Conservation (phyloP, 2,113 vertebrate genomes). For the Athene noctua region DNA sequence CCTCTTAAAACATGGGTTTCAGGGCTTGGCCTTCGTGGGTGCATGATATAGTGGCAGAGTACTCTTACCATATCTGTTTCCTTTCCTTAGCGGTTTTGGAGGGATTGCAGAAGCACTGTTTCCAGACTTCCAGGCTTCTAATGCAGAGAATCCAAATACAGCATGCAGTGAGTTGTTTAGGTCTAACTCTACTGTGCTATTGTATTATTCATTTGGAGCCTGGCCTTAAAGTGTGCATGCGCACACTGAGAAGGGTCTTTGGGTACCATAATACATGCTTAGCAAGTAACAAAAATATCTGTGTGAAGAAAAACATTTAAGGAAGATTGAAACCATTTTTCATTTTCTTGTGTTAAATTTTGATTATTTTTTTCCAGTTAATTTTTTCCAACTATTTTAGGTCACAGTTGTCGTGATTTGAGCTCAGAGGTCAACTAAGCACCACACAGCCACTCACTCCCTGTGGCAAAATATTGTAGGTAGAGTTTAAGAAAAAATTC, state of each 20-base stretch:
- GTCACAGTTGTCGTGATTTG: neutral
- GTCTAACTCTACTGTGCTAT: neutral
- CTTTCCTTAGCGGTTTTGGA: neutral
- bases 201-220: neutral
- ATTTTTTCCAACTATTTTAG: neutral
- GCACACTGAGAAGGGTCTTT: neutral
- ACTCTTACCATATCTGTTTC: neutral
- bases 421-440: too few species aligned
- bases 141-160: neutral
- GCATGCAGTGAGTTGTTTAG: neutral
- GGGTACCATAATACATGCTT: neutral
- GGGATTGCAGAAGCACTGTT: fast-evolving
- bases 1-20: neutral
- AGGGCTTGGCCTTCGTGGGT: neutral
- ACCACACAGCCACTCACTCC: too few species aligned
- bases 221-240: neutral
- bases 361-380: neutral
- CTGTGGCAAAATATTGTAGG: neutral
- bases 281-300: neutral
- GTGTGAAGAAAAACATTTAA: neutral
- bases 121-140: neutral
- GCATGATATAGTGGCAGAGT: too few species aligned
- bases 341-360: neutral
- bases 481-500: neutral
- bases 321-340: neutral